Conservation (phyloP, 2,113 vertebrate genomes). For the Odontesthes bonariensis region DNA sequence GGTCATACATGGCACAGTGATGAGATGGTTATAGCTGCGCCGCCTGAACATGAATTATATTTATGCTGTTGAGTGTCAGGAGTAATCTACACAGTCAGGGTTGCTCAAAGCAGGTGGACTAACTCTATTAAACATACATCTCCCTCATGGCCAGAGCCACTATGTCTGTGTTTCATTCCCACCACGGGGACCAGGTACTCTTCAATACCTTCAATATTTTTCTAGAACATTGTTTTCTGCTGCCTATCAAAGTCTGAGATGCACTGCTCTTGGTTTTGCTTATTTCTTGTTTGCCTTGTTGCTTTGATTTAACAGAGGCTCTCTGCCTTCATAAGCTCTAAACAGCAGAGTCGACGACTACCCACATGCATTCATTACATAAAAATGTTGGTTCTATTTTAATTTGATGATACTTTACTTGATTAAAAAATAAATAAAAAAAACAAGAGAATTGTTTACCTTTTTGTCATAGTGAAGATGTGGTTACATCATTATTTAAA, state of each 20-base stretch:
- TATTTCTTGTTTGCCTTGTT: conserved; percentile 31
- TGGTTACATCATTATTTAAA: background rate
- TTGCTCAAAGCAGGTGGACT: background rate
- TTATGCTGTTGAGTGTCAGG: conserved; percentile 4
- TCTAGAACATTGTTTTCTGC: conserved; percentile 32
- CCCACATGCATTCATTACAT: conserved; percentile 33
- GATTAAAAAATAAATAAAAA: background rate
- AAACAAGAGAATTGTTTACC: too few species aligned
- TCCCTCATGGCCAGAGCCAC: conserved; percentile 8
- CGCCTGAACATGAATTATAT: conserved; percentile 3
- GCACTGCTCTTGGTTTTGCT: conserved; percentile 5
- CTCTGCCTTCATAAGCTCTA: conserved; percentile 22
- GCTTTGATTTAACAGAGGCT: conserved; percentile 42
- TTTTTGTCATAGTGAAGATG: conserved; percentile 14
- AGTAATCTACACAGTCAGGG: conserved; percentile 2
- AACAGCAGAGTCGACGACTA: background rate
- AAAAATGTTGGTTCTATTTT: conserved; percentile 33
- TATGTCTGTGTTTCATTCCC: conserved; percentile 24
- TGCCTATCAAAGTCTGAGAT: conserved; percentile 33
- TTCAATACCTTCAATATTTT: conserved; percentile 31
- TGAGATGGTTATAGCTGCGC: background rate
- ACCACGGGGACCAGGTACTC: conserved; percentile 47
- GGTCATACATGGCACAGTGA: conserved; percentile 5
- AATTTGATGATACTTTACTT: conserved; percentile 11
- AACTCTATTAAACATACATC: conserved; percentile 23